A percentile compares a stretch with the other conserved stretches of the same genome.
Evolutionary conservation across 2,797 vertebrate genomes (phyloP).

Genomic region (Ateles fusciceps): DNA sequence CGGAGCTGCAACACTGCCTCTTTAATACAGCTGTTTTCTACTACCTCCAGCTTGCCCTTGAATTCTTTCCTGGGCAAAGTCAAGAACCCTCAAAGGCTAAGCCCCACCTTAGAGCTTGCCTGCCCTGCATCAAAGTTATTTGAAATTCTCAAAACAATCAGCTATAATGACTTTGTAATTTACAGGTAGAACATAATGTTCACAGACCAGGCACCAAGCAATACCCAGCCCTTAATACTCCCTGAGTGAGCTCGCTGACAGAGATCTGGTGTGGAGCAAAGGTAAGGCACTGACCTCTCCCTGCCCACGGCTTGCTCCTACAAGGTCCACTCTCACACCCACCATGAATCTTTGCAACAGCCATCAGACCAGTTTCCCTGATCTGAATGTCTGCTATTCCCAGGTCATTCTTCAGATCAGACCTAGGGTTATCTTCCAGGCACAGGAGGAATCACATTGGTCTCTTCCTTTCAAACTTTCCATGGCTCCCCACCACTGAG

Average conservation of each 20-base stretch:
- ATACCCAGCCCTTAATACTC: neutral
- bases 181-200: neutral
- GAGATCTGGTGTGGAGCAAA: neutral
- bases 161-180: neutral
- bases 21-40: too few relatives aligned
- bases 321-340: neutral
- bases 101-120: too few relatives aligned
- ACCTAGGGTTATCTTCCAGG: neutral
- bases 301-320: neutral
- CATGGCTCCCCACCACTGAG: neutral
- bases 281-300: neutral
- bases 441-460: neutral
- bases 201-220: neutral
- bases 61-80: too few relatives aligned
- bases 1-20: too few relatives aligned
- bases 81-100: too few relatives aligned
- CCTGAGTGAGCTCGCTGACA: neutral
- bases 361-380: neutral
- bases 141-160: neutral
- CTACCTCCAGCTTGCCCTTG: too few relatives aligned
- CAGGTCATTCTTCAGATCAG: neutral
- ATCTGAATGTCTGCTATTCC: neutral
- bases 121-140: neutral
- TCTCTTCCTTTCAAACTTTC: neutral
- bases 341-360: neutral